Evolutionary conservation across 2,113 vertebrate species (phyloP).

Genomic region (Tapirus terrestris): DNA sequence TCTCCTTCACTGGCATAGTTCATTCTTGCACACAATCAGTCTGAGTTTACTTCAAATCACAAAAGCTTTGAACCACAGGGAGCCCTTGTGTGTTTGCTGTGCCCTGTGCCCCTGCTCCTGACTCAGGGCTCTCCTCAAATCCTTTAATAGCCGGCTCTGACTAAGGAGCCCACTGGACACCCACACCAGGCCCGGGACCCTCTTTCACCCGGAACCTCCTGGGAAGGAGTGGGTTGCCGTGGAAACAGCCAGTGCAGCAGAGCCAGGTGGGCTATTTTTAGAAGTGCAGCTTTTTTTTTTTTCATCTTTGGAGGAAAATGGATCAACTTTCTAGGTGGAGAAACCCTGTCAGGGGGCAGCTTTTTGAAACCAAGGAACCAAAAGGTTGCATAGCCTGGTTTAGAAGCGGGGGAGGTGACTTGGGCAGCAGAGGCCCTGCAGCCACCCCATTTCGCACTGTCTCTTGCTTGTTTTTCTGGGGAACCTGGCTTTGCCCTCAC

Average conservation of each 20-base stretch:
- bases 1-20: not conserved
- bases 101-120: no score
- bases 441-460: not conserved
- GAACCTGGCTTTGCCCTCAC: not conserved
- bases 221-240: constrained; percentile 88
- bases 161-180: not conserved
- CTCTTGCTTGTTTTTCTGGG: not conserved
- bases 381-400: not conserved
- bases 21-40: not conserved
- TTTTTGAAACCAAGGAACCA: not conserved
- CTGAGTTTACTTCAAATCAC: not conserved
- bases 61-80: not conserved
- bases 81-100: not conserved
- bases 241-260: constrained; percentile 85
- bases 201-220: constrained; percentile 65
- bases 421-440: not conserved
- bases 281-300: constrained; percentile 68
- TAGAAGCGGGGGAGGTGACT: not conserved
- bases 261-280: constrained; percentile 84
- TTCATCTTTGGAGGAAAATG: constrained; percentile 76
- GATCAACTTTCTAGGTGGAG: constrained; percentile 62
- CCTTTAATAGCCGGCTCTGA: not conserved
- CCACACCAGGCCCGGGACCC: not conserved
- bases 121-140: not conserved
- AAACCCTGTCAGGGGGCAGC: not conserved